Evolutionary conservation across 2,797 vertebrate genomes (phyloP).

Genomic region (Trachops cirrhosus): DNA sequence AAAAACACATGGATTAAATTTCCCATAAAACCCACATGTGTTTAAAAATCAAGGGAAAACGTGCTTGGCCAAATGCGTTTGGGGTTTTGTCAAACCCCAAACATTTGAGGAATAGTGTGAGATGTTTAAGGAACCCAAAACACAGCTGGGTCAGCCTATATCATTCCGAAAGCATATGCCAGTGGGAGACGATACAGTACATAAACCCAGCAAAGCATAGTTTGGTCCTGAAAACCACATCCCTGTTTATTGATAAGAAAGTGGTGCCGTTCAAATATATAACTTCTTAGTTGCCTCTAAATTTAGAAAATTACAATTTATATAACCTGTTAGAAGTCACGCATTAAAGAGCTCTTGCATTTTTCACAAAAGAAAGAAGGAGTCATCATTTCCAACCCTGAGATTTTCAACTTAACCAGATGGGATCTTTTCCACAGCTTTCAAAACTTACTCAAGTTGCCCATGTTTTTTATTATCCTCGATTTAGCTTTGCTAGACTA

Average conservation of each 20-base stretch:
- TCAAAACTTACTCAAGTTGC: constrained; percentile 64
- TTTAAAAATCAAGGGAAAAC: constrained; percentile 79
- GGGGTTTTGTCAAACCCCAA: constrained; percentile 79
- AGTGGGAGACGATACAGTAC: constrained; percentile 31
- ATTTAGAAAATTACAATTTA: constrained; percentile 43
- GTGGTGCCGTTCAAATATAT: constrained; percentile 10
- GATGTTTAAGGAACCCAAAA: constrained; percentile 77
- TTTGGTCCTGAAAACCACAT: constrained; percentile 34
- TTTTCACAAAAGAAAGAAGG: background rate
- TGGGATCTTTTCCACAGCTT: constrained; percentile 20
- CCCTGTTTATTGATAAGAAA: constrained; percentile 42
- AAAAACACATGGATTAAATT: constrained; percentile 81
- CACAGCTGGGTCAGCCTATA: constrained; percentile 73
- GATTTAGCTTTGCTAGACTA: constrained; percentile 82
- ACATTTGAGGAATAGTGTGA: constrained; percentile 80
- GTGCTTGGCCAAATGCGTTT: constrained; percentile 76
- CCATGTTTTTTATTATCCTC: constrained; percentile 67
- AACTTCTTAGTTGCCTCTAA: background rate
- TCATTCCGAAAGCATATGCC: constrained; percentile 57
- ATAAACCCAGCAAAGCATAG: background rate
- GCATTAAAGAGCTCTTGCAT: background rate
- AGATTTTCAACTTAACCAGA: constrained; percentile 16
- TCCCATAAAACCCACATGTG: constrained; percentile 81
- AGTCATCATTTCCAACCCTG: constrained; percentile 17
- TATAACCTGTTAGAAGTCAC: constrained; percentile 19